Percentiles rank a stretch among this genome's conserved stretches.
phyloP scores from a whole-genome alignment of 2,888 invertebrate species.

The Nudaria mundana region DNA sequence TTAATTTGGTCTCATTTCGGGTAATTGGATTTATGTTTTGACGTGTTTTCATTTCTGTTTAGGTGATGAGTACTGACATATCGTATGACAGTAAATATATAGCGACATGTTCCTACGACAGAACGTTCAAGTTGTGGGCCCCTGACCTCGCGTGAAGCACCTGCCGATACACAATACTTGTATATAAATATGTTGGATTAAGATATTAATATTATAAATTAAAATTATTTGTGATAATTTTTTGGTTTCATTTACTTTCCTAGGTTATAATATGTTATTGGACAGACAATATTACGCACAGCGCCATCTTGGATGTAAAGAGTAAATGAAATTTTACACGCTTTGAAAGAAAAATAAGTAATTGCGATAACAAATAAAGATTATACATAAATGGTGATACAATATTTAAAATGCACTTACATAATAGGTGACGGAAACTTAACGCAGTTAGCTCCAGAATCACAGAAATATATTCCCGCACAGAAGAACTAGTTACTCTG shows the following conservation, averaged over 20 bases:
- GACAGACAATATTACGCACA: too few species aligned
- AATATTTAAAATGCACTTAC: conserved; percentile 2
- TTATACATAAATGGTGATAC: not conserved
- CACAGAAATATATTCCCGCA: conserved; percentile 4
- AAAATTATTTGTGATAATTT: too few species aligned
- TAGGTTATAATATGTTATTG: too few species aligned
- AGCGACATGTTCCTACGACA: conserved; percentile 95
- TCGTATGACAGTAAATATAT: conserved; percentile 95
- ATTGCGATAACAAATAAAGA: conserved; percentile 1
- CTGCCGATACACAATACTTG: not conserved
- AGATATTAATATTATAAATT: too few species aligned
- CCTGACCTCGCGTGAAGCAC: conserved; percentile 81
- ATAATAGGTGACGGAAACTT: conserved; percentile 5
- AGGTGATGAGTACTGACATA: conserved; percentile 95
- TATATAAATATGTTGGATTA: too few species aligned
- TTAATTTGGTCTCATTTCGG: too few species aligned
- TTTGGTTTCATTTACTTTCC: too few species aligned
- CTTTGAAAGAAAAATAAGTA: not conserved
- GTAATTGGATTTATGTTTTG: too few species aligned
- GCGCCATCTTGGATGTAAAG: too few species aligned
- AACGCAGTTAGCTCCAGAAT: conserved; percentile 5
- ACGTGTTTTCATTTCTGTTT: too few species aligned
- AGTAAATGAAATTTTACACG: conserved; percentile 1
- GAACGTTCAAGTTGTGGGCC: conserved; percentile 98
- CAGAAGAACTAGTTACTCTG: too few species aligned